A percentile compares a stretch with the other conserved stretches of the same genome.
Evolutionary conservation across 2,888 invertebrate genomes (phyloP).

Genomic region (Callinectes sapidus): DNA sequence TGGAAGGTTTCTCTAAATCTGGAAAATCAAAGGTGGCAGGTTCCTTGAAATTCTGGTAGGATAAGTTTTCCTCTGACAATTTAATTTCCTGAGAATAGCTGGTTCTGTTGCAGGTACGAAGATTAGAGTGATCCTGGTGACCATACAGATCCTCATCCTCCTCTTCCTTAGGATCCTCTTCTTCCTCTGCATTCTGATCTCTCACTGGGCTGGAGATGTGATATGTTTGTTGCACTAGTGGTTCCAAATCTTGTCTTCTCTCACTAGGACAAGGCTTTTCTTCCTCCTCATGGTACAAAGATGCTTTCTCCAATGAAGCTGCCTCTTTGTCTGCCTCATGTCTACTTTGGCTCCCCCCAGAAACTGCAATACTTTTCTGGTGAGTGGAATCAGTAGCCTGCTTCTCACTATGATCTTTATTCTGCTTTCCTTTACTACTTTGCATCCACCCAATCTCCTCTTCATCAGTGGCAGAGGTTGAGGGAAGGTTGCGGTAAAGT

Average conservation of each 20-base stretch:
- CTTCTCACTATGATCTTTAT: not conserved
- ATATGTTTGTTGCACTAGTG: not conserved
- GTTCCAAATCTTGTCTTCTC: not conserved
- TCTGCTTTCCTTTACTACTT: not conserved
- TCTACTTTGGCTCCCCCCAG: not conserved
- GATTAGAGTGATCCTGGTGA: not conserved
- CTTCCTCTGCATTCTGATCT: not conserved
- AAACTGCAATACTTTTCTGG: no score
- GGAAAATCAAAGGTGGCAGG: not conserved
- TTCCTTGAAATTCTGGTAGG: not conserved
- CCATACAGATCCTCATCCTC: not conserved
- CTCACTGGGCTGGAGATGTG: not conserved
- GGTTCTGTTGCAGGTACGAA: not conserved
- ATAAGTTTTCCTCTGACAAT: not conserved
- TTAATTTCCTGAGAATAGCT: not conserved
- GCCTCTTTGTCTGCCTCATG: not conserved
- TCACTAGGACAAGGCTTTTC: not conserved
- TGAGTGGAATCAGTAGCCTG: not conserved
- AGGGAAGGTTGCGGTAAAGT: conserved; percentile 1
- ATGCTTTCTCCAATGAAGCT: not conserved
- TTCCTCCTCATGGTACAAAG: not conserved
- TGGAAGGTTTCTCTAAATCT: not conserved
- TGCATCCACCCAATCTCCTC: not conserved
- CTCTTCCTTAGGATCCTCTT: not conserved
- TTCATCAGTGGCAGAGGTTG: conserved; percentile 18